A percentile compares a stretch with the other conserved stretches of the same genome.
Evolutionary conservation across 2,888 invertebrate species (phyloP).

Genomic region (Unio delphinus): DNA sequence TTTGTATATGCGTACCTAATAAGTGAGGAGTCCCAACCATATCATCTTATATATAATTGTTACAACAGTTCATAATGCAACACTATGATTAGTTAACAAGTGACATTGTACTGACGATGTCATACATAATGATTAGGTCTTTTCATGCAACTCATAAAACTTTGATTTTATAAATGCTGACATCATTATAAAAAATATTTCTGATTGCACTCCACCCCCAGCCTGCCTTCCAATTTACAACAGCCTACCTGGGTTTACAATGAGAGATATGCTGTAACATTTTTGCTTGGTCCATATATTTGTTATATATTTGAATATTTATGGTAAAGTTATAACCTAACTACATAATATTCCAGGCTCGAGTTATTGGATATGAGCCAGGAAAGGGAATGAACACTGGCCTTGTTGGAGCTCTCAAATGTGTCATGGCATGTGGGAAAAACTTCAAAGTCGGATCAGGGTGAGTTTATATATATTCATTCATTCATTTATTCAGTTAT

Average conservation of each 20-base stretch:
- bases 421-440: constrained; percentile 65
- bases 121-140: too few relatives aligned
- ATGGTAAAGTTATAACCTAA: too few relatives aligned
- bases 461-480: constrained; percentile 33
- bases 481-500: neutral
- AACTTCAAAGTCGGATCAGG: constrained; percentile 66
- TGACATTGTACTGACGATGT: too few relatives aligned
- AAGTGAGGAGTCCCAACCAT: too few relatives aligned
- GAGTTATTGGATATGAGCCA: constrained; percentile 63
- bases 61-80: too few relatives aligned
- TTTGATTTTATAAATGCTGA: too few relatives aligned
- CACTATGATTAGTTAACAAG: too few relatives aligned
- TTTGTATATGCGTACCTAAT: too few relatives aligned
- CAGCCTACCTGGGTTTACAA: neutral
- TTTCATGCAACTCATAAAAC: too few relatives aligned
- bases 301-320: too few relatives aligned
- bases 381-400: constrained; percentile 58
- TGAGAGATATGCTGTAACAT: too few relatives aligned
- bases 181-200: neutral
- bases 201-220: neutral
- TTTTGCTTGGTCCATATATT: neutral
- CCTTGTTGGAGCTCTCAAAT: constrained; percentile 59
- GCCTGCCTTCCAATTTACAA: neutral
- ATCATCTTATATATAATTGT: too few relatives aligned
- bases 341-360: constrained; percentile 48